A percentile compares a stretch with the other conserved stretches of the same genome.
phyloP scores from a whole-genome alignment of 2,888 invertebrate genomes.

The Apotomis turbidana region DNA sequence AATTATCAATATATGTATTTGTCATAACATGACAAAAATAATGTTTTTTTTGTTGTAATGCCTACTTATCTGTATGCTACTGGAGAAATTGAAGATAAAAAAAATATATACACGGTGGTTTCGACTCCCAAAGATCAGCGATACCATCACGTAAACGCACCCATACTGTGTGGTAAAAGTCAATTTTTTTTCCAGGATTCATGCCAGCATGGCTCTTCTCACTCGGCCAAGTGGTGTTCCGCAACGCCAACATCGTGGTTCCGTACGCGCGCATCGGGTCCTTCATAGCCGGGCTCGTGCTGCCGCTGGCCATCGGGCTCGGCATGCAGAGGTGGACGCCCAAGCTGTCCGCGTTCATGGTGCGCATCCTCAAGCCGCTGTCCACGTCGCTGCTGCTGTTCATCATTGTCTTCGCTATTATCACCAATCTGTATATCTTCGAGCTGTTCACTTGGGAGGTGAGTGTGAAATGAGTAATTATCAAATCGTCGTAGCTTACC shows the following conservation, averaged over 20 bases:
- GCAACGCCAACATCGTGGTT: slow-evolving; percentile 87
- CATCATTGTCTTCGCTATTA: slow-evolving; percentile 93
- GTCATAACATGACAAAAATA: too few relatives aligned
- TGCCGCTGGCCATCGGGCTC: slow-evolving; percentile 86
- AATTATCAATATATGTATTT: too few relatives aligned
- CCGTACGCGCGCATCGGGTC: slow-evolving; percentile 91
- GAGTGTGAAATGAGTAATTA: slow-evolving; percentile 52
- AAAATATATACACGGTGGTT: too few relatives aligned
- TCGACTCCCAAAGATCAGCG: too few relatives aligned
- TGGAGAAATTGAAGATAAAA: too few relatives aligned
- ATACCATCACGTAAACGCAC: too few relatives aligned
- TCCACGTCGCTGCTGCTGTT: slow-evolving; percentile 91
- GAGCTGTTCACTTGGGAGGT: slow-evolving; percentile 94
- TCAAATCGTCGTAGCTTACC: too few relatives aligned
- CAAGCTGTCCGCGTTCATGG: slow-evolving; percentile 87
- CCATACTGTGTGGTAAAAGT: background rate
- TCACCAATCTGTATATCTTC: slow-evolving; percentile 95
- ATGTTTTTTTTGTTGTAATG: too few relatives aligned
- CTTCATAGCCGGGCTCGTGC: slow-evolving; percentile 89
- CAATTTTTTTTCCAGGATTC: slow-evolving; percentile 83
- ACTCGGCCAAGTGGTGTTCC: slow-evolving; percentile 90
- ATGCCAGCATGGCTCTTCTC: slow-evolving; percentile 97
- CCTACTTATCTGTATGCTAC: too few relatives aligned
- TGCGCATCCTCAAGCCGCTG: slow-evolving; percentile 92
- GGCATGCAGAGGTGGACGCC: slow-evolving; percentile 89